phyloP scores from a whole-genome alignment of 2,113 vertebrate species.

The Petrocephalus zakoni region DNA sequence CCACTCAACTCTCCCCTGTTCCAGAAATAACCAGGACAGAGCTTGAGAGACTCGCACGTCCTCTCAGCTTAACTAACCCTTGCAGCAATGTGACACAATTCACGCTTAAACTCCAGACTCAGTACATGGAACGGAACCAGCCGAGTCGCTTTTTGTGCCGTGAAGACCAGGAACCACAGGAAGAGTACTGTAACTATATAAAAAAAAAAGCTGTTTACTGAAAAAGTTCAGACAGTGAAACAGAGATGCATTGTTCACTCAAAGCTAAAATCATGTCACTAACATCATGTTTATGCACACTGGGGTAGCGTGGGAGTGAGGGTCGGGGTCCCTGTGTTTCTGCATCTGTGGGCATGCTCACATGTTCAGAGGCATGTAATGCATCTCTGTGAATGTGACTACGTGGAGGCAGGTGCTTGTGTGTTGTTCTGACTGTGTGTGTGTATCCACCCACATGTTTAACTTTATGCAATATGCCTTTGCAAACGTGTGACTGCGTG shows the following conservation, averaged over 20 bases:
- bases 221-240: not conserved
- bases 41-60: not conserved
- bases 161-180: too few relatives aligned
- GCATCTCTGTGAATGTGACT: not conserved
- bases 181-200: not conserved
- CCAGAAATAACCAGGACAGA: not conserved
- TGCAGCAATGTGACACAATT: not conserved
- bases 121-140: not conserved
- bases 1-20: not conserved
- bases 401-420: not conserved
- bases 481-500: not conserved
- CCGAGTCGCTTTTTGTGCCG: not conserved
- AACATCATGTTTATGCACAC: not conserved
- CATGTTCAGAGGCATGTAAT: not conserved
- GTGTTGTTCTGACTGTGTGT: not conserved
- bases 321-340: not conserved
- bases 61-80: not conserved
- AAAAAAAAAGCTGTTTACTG: constrained; percentile 9
- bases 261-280: not conserved
- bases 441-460: not conserved
- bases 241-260: constrained; percentile 9
- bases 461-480: not conserved
- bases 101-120: not conserved
- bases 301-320: not conserved
- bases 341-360: not conserved